Percentiles rank a stretch among this genome's conserved stretches.
Conservation (phyloP, 2,113 vertebrate genomes). For the Monopterus albus region DNA sequence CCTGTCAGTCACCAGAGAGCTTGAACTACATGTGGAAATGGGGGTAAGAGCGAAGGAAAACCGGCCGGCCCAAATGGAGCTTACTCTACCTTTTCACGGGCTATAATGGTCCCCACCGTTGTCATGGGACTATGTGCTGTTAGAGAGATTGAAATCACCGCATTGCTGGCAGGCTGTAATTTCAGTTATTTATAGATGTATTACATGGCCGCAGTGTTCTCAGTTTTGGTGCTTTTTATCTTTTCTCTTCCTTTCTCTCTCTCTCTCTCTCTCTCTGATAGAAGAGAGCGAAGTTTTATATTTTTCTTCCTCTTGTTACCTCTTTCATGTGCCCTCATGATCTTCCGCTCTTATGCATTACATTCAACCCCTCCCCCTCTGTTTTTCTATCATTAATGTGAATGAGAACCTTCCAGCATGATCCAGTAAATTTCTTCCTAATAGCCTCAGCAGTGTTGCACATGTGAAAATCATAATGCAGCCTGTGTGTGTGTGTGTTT, state of each 20-base stretch:
- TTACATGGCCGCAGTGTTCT: conserved; percentile 82
- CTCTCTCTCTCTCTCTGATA: conserved; percentile 28
- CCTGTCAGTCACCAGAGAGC: conserved; percentile 66
- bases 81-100: conserved; percentile 62
- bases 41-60: conserved; percentile 36
- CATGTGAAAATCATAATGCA: conserved; percentile 80
- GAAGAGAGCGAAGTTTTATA: conserved; percentile 31
- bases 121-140: conserved; percentile 78
- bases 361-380: conserved; percentile 63
- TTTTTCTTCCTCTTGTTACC: conserved; percentile 20
- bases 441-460: conserved; percentile 63
- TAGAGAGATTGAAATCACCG: conserved; percentile 79
- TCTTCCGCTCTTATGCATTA: conserved; percentile 61
- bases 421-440: conserved; percentile 73
- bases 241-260: conserved; percentile 47
- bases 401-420: conserved; percentile 80
- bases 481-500: conserved; percentile 53
- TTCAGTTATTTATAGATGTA: conserved; percentile 87
- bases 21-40: conserved; percentile 66
- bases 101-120: conserved; percentile 49
- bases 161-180: conserved; percentile 84
- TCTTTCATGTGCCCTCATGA: conserved; percentile 51
- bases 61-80: conserved; percentile 52
- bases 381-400: conserved; percentile 61
- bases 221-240: conserved; percentile 80